These are phyloP conservation scores for Ptyas mucosa DNA, from an alignment of 2,113 vertebrate species.

Conservation along the genomic window DNA sequence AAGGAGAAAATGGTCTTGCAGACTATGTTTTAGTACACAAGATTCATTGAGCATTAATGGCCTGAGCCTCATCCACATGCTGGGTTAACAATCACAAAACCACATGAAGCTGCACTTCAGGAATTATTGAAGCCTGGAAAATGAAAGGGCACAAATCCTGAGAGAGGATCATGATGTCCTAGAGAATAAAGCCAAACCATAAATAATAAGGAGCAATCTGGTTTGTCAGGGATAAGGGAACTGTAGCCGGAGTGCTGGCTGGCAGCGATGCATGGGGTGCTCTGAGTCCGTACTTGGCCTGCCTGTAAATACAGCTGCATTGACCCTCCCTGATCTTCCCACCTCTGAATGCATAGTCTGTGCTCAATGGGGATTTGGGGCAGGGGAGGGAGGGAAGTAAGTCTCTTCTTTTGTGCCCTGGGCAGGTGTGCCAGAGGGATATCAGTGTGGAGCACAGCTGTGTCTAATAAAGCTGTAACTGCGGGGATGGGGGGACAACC, in stretches of 20 bases:
- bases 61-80: slow-evolving; percentile 57
- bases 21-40: slow-evolving; percentile 54
- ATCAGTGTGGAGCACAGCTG: not conserved
- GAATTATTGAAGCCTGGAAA: slow-evolving; percentile 71
- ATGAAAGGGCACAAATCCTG: slow-evolving; percentile 69
- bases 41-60: slow-evolving; percentile 72
- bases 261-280: slow-evolving; percentile 30
- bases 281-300: slow-evolving; percentile 12
- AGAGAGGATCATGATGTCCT: slow-evolving; percentile 53
- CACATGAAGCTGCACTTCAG: slow-evolving; percentile 67
- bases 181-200: slow-evolving; percentile 59
- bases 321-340: not conserved
- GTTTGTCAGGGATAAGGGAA: slow-evolving; percentile 51
- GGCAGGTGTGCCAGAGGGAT: not conserved
- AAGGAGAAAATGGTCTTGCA: slow-evolving; percentile 68
- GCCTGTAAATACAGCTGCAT: not conserved
- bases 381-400: not conserved
- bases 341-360: not conserved
- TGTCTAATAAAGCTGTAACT: not conserved
- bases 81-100: slow-evolving; percentile 77
- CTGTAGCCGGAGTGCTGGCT: slow-evolving; percentile 11
- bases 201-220: slow-evolving; percentile 62
- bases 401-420: not conserved
- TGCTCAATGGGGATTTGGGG: not conserved
- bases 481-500: not conserved